These are phyloP conservation scores for Bombylius major DNA, from an alignment of 2,888 invertebrate species.

Conservation along the genomic window DNA sequence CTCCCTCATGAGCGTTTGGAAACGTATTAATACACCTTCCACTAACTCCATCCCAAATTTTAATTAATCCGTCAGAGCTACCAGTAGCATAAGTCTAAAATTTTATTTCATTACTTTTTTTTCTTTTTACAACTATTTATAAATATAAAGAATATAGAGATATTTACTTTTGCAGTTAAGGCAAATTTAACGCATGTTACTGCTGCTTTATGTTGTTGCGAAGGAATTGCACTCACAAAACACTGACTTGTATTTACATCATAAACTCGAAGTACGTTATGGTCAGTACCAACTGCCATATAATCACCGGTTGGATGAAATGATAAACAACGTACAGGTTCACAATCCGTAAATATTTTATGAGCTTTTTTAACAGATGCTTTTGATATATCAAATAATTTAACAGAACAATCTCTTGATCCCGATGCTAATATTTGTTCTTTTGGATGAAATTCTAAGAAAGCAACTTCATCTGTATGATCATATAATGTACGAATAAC, in stretches of 20 bases:
- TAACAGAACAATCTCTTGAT: slow-evolving; percentile 84
- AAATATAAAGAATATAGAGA: not conserved
- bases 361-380: slow-evolving; percentile 97
- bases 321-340: slow-evolving; percentile 76
- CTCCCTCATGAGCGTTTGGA: slow-evolving; percentile 84
- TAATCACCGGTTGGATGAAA: slow-evolving; percentile 96
- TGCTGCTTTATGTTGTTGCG: slow-evolving; percentile 66
- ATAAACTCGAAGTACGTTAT: slow-evolving; percentile 80
- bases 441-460: slow-evolving; percentile 90
- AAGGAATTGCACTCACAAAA: slow-evolving; percentile 83
- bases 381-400: slow-evolving; percentile 96
- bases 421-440: slow-evolving; percentile 93
- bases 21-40: slow-evolving; percentile 87
- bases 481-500: slow-evolving; percentile 91
- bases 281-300: slow-evolving; percentile 84
- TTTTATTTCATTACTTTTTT: not conserved
- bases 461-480: slow-evolving; percentile 95
- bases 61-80: slow-evolving; percentile 86
- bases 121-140: not conserved
- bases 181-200: slow-evolving; percentile 63
- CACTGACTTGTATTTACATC: slow-evolving; percentile 93
- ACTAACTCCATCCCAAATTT: slow-evolving; percentile 95
- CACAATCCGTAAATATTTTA: slow-evolving; percentile 89
- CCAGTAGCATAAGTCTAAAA: slow-evolving; percentile 57
- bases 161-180: slow-evolving; percentile 26